phyloP scores from a whole-genome alignment of 2,113 vertebrate species.

The Istiophorus platypterus region DNA sequence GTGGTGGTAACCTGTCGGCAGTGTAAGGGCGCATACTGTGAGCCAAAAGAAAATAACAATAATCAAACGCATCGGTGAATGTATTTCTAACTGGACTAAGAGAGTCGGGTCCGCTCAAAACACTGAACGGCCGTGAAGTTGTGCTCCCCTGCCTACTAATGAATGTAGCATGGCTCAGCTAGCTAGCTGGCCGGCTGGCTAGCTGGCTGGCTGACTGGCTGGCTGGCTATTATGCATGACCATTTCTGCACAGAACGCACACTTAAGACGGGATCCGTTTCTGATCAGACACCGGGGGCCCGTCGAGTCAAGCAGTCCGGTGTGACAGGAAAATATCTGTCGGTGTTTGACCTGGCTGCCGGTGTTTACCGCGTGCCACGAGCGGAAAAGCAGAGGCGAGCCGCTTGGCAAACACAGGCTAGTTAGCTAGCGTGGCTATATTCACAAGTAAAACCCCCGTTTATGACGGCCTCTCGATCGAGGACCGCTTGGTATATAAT shows the following conservation, averaged over 20 bases:
- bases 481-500: neutral
- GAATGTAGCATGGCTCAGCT: slow-evolving; percentile 20
- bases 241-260: neutral
- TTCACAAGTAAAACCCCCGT: slow-evolving; percentile 3
- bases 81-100: neutral
- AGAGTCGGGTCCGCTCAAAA: slow-evolving; percentile 34
- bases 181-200: too few relatives aligned
- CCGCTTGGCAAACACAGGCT: slow-evolving; percentile 58
- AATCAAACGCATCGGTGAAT: neutral
- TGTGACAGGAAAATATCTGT: neutral
- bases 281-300: neutral
- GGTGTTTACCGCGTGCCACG: slow-evolving; percentile 70
- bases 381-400: slow-evolving; percentile 15
- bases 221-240: neutral
- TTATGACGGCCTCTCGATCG: neutral
- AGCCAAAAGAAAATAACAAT: neutral
- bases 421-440: slow-evolving; percentile 65
- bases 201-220: too few relatives aligned
- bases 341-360: slow-evolving; percentile 24
- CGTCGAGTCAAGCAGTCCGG: fast-evolving
- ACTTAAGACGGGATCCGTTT: fast-evolving
- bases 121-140: slow-evolving; percentile 3
- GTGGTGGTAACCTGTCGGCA: too few relatives aligned
- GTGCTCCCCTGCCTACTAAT: slow-evolving; percentile 2
- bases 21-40: neutral